These are phyloP conservation scores for Macrobrachium rosenbergii DNA, from an alignment of 1,140 invertebrate species.

Conservation along the genomic window DNA sequence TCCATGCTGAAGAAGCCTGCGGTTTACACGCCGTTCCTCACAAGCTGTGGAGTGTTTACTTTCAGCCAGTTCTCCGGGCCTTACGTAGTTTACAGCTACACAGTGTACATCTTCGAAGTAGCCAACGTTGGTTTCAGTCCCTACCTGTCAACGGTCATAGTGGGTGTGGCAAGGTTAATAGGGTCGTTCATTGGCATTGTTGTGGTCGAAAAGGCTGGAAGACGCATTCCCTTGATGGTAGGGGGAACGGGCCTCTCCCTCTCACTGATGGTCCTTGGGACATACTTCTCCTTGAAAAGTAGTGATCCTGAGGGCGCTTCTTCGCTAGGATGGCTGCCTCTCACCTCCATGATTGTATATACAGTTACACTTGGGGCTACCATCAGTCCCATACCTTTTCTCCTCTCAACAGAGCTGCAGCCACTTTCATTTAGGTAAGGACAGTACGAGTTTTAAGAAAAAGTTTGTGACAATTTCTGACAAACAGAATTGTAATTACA, in stretches of 20 bases:
- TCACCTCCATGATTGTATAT: neutral
- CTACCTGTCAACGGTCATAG: neutral
- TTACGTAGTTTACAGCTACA: slow-evolving; percentile 17
- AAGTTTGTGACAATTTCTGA: no score
- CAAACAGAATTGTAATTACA: neutral
- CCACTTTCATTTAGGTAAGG: slow-evolving; percentile 6
- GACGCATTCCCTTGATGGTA: neutral
- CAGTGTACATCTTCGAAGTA: neutral
- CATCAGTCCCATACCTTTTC: slow-evolving; percentile 7
- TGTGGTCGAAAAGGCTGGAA: neutral
- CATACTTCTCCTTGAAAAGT: neutral
- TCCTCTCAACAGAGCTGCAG: neutral
- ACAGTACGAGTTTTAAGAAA: neutral
- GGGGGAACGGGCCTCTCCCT: neutral
- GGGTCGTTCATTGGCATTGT: neutral
- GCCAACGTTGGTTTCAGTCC: neutral
- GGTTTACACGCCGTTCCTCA: neutral
- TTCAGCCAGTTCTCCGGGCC: slow-evolving; percentile 1
- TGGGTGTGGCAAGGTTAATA: neutral
- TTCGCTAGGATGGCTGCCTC: neutral
- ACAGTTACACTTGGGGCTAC: neutral
- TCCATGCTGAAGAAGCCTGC: neutral
- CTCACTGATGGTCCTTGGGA: neutral
- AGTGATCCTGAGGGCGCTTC: neutral
- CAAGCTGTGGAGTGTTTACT: slow-evolving; percentile 1